phyloP scores from a whole-genome alignment of 2,888 invertebrate genomes.

The Syrphus vitripennis region DNA sequence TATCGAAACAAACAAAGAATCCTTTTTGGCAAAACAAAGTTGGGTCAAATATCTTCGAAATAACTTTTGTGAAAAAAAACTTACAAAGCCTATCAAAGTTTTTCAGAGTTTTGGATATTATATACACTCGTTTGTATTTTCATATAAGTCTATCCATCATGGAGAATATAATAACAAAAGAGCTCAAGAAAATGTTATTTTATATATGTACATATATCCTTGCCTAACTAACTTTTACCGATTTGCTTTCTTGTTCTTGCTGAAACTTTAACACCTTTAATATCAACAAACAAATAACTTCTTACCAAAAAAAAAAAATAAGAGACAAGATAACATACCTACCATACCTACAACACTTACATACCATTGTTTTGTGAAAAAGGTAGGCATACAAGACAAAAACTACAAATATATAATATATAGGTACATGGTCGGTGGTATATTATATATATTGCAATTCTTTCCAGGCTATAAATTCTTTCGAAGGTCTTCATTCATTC shows the following conservation, averaged over 20 bases:
- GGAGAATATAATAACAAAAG: background rate
- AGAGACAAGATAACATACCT: conserved; percentile 18
- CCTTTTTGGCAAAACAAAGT: background rate
- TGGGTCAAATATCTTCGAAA: background rate
- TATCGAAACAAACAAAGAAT: background rate
- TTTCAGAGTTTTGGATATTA: background rate
- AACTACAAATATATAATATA: background rate
- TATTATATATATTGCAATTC: background rate
- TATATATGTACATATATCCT: background rate
- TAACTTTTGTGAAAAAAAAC: background rate
- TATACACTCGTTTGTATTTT: background rate
- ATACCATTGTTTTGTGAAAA: background rate
- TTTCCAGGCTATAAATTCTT: conserved; percentile 24
- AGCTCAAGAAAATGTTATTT: background rate
- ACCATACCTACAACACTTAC: background rate
- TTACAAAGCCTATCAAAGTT: conserved; percentile 17
- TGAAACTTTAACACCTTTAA: conserved; percentile 55
- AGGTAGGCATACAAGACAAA: background rate
- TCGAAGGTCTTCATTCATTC: conserved; percentile 39
- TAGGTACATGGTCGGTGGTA: too few species aligned
- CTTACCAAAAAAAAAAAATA: conserved; percentile 12
- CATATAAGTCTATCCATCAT: background rate
- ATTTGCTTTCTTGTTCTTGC: conserved; percentile 38
- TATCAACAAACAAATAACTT: conserved; percentile 60
- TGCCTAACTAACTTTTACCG: background rate